phyloP scores from a whole-genome alignment of 2,113 vertebrate species.

The Myotis lucifugus region DNA sequence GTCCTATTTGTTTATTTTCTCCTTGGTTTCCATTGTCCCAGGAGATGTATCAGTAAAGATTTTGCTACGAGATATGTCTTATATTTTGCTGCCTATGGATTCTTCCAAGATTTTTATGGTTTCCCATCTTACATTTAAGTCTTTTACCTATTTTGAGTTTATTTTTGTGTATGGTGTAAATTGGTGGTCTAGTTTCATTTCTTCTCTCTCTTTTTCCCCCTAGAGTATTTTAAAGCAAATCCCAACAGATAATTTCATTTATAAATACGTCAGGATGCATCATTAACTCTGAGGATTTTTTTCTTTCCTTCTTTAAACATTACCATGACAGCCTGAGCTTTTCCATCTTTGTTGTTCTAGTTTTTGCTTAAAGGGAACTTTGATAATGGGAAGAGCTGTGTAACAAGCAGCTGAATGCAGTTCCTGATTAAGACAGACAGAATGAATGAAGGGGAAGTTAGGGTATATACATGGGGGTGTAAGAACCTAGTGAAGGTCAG shows the following conservation, averaged over 20 bases:
- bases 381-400: background rate
- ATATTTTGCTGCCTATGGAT: too few relatives aligned
- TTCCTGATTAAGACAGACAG: too few relatives aligned
- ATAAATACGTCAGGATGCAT: conserved; percentile 35
- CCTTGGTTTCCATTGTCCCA: too few relatives aligned
- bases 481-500: background rate
- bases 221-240: conserved; percentile 33
- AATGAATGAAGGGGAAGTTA: conserved; percentile 37
- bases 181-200: too few relatives aligned
- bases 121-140: too few relatives aligned
- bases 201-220: background rate
- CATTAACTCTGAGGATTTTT: conserved; percentile 27
- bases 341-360: background rate
- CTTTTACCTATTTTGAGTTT: too few relatives aligned
- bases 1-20: too few relatives aligned
- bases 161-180: too few relatives aligned
- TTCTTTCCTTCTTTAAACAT: background rate
- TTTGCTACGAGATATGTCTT: too few relatives aligned
- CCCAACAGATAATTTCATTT: background rate
- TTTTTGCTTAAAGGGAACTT: conserved; percentile 51
- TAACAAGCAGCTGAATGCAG: too few relatives aligned
- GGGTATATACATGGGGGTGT: background rate
- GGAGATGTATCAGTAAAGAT: too few relatives aligned
- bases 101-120: too few relatives aligned
- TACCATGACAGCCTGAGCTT: background rate